Conservation (phyloP, 2,113 vertebrate genomes). For the Myotis lucifugus region DNA sequence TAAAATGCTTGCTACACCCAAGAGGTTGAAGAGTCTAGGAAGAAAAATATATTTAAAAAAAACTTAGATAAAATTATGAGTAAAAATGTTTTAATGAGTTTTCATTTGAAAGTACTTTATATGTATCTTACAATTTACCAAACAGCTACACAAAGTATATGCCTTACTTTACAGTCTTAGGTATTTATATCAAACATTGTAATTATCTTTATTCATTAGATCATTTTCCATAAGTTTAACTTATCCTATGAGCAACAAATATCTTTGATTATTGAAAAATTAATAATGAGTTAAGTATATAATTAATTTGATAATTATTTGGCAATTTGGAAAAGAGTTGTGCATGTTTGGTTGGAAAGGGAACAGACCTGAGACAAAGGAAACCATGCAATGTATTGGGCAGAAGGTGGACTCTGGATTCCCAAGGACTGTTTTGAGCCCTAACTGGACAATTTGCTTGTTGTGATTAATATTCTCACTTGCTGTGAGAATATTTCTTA, state of each 20-base stretch:
- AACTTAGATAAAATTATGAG: not conserved
- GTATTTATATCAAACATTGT: not conserved
- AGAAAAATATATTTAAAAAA: conserved; percentile 45
- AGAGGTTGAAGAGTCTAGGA: not conserved
- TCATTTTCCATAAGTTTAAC: not conserved
- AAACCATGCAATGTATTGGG: not conserved
- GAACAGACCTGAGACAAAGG: not conserved
- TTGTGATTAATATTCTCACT: not conserved
- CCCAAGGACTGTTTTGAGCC: not conserved
- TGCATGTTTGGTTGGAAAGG: not conserved
- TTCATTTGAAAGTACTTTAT: not conserved
- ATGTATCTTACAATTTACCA: not conserved
- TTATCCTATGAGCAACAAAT: not conserved
- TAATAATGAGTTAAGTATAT: not conserved
- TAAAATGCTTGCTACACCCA: not conserved
- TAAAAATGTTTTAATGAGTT: not conserved
- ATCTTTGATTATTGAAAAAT: not conserved
- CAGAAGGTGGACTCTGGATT: not conserved
- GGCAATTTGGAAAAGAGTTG: not conserved
- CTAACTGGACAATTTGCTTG: not conserved
- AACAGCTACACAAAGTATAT: not conserved
- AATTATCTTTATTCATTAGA: not conserved
- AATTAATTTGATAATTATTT: not conserved
- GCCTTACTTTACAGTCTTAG: not conserved
- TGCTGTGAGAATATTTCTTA: not conserved